A percentile compares a stretch with the other conserved stretches of the same genome.
Evolutionary conservation across 1,140 invertebrate species (phyloP).

Genomic region (Zeugodacus cucurbitae): DNA sequence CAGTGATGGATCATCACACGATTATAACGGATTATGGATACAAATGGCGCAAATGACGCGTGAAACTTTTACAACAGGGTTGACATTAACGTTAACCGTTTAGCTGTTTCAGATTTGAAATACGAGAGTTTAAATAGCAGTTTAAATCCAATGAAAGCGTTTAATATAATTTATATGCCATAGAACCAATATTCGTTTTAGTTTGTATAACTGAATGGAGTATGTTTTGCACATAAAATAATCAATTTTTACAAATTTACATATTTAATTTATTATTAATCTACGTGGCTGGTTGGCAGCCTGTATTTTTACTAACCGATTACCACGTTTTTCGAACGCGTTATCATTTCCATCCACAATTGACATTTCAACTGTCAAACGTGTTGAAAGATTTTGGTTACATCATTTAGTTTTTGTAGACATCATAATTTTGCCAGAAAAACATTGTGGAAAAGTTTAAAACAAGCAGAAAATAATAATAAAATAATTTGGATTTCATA

Average conservation of each 20-base stretch:
- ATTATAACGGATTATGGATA: conserved; percentile 7
- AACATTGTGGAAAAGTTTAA: not conserved
- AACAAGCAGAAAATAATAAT: not conserved
- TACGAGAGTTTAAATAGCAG: not conserved
- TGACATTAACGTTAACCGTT: conserved; percentile 15
- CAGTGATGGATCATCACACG: not conserved
- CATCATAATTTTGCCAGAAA: not conserved
- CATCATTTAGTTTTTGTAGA: not conserved
- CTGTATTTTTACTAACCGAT: no score
- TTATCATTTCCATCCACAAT: not conserved
- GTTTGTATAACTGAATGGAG: no score
- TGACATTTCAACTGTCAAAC: not conserved
- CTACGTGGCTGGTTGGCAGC: no score
- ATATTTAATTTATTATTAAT: no score
- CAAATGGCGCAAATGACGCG: conserved; percentile 26
- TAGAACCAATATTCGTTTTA: no score
- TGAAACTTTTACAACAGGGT: not conserved
- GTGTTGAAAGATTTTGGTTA: not conserved
- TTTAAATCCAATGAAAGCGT: no score
- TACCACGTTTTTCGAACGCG: not conserved
- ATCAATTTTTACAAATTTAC: no score
- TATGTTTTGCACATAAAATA: no score
- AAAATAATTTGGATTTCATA: not conserved
- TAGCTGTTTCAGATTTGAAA: not conserved
- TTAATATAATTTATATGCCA: no score